Evolutionary conservation across 2,888 invertebrate genomes (phyloP).

Genomic region (Cosmopolites sordidus): DNA sequence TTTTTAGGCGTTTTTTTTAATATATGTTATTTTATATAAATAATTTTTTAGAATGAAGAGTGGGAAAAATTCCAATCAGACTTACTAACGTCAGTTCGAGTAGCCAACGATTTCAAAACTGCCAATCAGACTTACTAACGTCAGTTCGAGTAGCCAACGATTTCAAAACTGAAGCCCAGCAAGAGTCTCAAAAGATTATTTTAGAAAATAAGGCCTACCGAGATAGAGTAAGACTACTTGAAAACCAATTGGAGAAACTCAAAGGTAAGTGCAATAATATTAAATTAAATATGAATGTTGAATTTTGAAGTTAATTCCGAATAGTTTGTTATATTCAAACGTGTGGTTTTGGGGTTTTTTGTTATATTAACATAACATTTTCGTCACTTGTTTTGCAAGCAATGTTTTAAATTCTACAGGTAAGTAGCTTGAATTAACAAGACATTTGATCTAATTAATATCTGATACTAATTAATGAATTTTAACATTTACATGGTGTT

Average conservation of each 20-base stretch:
- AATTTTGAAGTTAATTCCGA: no score
- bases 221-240: slow-evolving; percentile 71
- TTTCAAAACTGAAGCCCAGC: slow-evolving; percentile 90
- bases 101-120: slow-evolving; percentile 95
- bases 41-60: slow-evolving; percentile 64
- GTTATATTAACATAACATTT: no score
- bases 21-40: no score
- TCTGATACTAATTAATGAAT: no score
- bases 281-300: no score
- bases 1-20: slow-evolving; percentile 3
- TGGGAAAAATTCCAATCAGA: slow-evolving; percentile 95
- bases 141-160: slow-evolving; percentile 94
- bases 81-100: slow-evolving; percentile 85
- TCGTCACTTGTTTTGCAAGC: no score
- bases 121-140: slow-evolving; percentile 85
- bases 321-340: no score
- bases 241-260: slow-evolving; percentile 75
- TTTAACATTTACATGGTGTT: no score
- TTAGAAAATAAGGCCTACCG: slow-evolving; percentile 77
- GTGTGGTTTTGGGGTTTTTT: no score
- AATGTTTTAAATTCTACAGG: no score
- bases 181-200: slow-evolving; percentile 74
- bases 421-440: no score
- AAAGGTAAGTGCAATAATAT: slow-evolving; percentile 57
- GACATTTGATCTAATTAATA: no score